Percentiles rank a stretch among this genome's conserved stretches.
These are phyloP conservation scores for Corythornis vintsioides DNA, from an alignment of 2,113 vertebrate genomes.

Conservation along the genomic window DNA sequence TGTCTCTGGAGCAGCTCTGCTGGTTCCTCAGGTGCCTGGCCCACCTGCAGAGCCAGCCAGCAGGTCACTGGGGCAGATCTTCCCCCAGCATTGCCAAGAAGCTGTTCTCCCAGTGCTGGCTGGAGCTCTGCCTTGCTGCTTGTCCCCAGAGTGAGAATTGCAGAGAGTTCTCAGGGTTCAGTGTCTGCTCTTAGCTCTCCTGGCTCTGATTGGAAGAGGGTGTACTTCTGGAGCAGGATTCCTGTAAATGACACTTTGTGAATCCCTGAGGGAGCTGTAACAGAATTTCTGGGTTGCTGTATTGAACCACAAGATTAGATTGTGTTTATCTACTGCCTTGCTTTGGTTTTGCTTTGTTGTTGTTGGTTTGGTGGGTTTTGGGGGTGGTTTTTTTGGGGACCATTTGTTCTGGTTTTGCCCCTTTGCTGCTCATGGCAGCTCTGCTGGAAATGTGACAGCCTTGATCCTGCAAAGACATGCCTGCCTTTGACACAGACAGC, in stretches of 20 bases:
- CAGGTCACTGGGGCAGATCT: not conserved
- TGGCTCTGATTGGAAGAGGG: constrained; percentile 51
- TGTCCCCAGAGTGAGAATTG: not conserved
- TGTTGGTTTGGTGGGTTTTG: not conserved
- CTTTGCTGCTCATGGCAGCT: not conserved
- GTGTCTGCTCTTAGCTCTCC: not conserved
- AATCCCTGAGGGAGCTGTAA: constrained; percentile 45
- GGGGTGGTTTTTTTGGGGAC: not conserved
- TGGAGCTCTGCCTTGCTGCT: not conserved
- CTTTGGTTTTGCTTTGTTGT: too few relatives aligned
- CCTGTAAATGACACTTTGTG: constrained; percentile 62
- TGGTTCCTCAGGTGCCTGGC: rapidly evolving
- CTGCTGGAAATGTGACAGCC: not conserved
- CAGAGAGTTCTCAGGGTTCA: not conserved
- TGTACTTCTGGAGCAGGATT: constrained; percentile 40
- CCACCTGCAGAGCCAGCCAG: not conserved
- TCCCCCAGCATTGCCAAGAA: rapidly evolving
- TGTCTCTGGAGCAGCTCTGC: not conserved
- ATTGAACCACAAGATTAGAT: constrained; percentile 57
- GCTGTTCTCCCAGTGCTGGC: not conserved
- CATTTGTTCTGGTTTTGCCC: constrained; percentile 30
- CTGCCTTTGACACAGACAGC: not conserved
- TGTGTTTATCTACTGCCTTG: constrained; percentile 29
- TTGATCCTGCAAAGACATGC: constrained; percentile 22
- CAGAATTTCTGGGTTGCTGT: constrained; percentile 51